A percentile compares a stretch with the other conserved stretches of the same genome.
Conservation (phyloP, 2,113 vertebrate genomes). For the Danio rerio region GRCz12tu NC_133181.1:8506501-8507000, state of each 20-base stretch:
- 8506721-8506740: conserved; percentile 57
- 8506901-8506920: background rate
- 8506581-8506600: conserved; percentile 13
- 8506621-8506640: background rate
- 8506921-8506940: background rate
- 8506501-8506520: background rate
- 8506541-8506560: conserved; percentile 29
- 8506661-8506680: background rate
- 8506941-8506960: background rate
- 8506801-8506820: conserved; percentile 7
- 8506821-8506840: conserved; percentile 28
- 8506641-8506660: background rate
- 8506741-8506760: conserved; percentile 53
- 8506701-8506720: conserved; percentile 42
- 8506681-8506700: background rate
- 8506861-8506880: conserved; percentile 38
- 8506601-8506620: conserved; percentile 13
- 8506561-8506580: conserved; percentile 27
- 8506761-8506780: conserved; percentile 58
- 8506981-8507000: too few species aligned
- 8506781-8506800: conserved; percentile 25
- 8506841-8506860: conserved; percentile 20
- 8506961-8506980: too few species aligned
- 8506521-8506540: conserved; percentile 38
- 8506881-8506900: conserved; percentile 1